These are phyloP conservation scores for Crypturellus tataupa DNA, from an alignment of 2,797 vertebrate genomes.

Conservation along the genomic window DNA sequence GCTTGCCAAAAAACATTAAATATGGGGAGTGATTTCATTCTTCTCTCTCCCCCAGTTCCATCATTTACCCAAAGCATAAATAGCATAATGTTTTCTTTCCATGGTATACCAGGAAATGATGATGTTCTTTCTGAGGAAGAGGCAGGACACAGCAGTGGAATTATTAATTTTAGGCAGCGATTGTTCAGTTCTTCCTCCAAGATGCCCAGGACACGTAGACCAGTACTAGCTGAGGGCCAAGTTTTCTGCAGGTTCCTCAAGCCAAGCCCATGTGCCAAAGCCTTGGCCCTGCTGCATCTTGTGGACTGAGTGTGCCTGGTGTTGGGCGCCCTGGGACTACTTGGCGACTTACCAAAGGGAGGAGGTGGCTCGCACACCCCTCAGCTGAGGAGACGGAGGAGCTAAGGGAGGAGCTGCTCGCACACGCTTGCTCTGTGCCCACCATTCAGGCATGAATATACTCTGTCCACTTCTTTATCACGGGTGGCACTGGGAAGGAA, in stretches of 20 bases:
- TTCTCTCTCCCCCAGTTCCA: not conserved
- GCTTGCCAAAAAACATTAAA: constrained; percentile 50
- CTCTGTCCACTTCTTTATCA: not conserved
- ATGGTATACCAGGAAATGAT: constrained; percentile 66
- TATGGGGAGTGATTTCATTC: constrained; percentile 13
- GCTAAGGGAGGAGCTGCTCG: not conserved
- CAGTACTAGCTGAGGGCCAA: constrained; percentile 14
- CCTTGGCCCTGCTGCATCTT: constrained; percentile 10
- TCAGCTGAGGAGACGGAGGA: not conserved
- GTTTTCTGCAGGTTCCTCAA: constrained; percentile 8
- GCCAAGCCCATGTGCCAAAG: constrained; percentile 45
- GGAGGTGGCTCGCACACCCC: not conserved
- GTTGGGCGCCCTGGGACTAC: not conserved
- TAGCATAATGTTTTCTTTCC: constrained; percentile 44
- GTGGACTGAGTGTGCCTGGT: constrained; percentile 18
- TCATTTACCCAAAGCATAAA: constrained; percentile 42
- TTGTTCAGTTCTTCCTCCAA: constrained; percentile 67
- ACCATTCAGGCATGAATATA: not conserved
- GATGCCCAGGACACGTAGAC: constrained; percentile 45
- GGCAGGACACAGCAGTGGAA: constrained; percentile 15
- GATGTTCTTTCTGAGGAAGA: constrained; percentile 57
- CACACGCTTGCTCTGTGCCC: not conserved
- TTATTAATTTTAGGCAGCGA: constrained; percentile 37
- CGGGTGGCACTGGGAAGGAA: not conserved
- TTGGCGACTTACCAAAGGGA: constrained; percentile 34